These are phyloP conservation scores for Naja naja DNA, from an alignment of 2,113 vertebrate genomes.

Conservation along the genomic window DNA sequence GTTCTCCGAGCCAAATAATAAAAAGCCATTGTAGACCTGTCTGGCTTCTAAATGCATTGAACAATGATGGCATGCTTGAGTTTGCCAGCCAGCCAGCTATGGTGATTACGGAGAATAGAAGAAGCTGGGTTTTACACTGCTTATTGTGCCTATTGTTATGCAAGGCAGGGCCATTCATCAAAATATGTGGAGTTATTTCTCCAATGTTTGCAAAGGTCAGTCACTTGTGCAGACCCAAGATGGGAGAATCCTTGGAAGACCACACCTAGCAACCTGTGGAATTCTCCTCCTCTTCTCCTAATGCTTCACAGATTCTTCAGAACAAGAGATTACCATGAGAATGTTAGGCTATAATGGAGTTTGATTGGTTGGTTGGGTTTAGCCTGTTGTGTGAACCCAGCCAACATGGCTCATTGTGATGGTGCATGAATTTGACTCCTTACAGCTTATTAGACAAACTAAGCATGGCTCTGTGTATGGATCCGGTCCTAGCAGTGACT, in stretches of 20 bases:
- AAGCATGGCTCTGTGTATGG: not conserved
- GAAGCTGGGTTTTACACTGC: constrained; percentile 48
- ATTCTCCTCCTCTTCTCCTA: constrained; percentile 53
- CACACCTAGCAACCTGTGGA: constrained; percentile 54
- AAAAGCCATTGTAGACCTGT: constrained; percentile 67
- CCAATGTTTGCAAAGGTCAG: constrained; percentile 61
- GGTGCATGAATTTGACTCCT: not conserved
- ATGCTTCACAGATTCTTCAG: constrained; percentile 46
- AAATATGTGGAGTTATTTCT: constrained; percentile 53
- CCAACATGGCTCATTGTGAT: not conserved
- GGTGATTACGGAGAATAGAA: constrained; percentile 51
- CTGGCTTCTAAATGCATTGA: constrained; percentile 64
- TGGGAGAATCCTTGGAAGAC: constrained; percentile 43
- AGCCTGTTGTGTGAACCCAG: not conserved
- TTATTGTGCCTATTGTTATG: constrained; percentile 61
- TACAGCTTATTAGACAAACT: not conserved
- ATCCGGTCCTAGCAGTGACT: constrained; percentile 16
- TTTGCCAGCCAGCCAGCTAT: constrained; percentile 58
- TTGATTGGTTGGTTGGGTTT: not conserved
- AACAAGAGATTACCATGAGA: constrained; percentile 33
- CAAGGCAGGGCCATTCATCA: constrained; percentile 67
- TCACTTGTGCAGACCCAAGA: constrained; percentile 57
- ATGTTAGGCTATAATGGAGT: not conserved
- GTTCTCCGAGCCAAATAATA: constrained; percentile 49
- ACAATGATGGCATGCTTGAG: constrained; percentile 48